Evolutionary conservation across 2,797 vertebrate genomes (phyloP).

Genomic region (Lophotriccus pileatus): DNA sequence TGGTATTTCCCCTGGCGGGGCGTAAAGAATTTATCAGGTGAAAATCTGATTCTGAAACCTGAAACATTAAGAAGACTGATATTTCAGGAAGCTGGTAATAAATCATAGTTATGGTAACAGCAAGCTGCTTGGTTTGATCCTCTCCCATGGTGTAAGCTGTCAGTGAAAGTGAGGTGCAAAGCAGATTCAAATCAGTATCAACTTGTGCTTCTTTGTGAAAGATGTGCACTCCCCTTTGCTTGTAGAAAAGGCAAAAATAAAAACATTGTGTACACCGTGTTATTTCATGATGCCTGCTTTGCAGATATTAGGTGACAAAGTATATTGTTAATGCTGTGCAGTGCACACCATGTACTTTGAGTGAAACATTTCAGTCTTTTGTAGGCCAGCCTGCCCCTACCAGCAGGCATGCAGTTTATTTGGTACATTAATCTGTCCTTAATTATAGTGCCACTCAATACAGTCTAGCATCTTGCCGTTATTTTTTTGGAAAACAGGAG

Average conservation of each 20-base stretch:
- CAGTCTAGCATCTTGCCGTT: neutral
- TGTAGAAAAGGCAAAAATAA: neutral
- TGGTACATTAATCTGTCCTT: neutral
- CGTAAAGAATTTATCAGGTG: neutral
- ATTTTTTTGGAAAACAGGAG: neutral
- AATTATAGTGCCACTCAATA: neutral
- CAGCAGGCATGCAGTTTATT: neutral
- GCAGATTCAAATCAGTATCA: neutral
- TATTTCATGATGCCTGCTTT: neutral
- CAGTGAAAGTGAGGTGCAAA: neutral
- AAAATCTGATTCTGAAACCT: neutral
- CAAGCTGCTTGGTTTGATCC: neutral
- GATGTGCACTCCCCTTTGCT: rapidly evolving
- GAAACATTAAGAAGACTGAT: neutral
- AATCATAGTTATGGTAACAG: neutral
- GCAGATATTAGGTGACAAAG: neutral
- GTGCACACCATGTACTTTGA: neutral
- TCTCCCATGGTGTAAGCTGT: neutral
- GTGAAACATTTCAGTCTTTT: neutral
- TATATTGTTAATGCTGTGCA: neutral
- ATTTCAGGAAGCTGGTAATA: neutral
- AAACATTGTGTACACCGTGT: rapidly evolving
- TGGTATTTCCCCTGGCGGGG: neutral
- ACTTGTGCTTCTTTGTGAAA: neutral
- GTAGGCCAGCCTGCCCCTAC: neutral